Evolutionary conservation across 1,140 invertebrate genomes (phyloP).

Genomic region (Drosophila subpulchrella): DNA sequence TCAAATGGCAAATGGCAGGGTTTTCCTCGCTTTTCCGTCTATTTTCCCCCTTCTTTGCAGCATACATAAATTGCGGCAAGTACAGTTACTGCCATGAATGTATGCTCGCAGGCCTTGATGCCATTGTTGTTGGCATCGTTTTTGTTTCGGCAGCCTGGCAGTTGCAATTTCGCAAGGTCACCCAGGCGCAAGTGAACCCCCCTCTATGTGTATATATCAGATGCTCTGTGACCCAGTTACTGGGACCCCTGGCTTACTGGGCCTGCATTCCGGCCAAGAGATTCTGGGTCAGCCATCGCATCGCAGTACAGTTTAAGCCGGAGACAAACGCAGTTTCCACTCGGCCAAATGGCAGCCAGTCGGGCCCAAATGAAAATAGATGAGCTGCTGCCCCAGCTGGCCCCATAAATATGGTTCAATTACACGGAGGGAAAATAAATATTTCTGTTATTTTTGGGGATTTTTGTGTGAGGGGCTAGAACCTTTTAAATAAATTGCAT

Average conservation of each 20-base stretch:
- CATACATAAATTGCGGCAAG: slow-evolving; percentile 68
- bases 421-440: slow-evolving; percentile 9
- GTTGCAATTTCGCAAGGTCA: slow-evolving; percentile 69
- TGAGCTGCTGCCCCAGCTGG: slow-evolving; percentile 56
- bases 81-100: slow-evolving; percentile 71
- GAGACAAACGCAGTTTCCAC: slow-evolving; percentile 45
- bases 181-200: slow-evolving; percentile 51
- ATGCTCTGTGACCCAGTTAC: slow-evolving; percentile 46
- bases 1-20: slow-evolving; percentile 39
- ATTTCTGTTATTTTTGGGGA: background rate
- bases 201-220: slow-evolving; percentile 13
- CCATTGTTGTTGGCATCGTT: slow-evolving; percentile 34
- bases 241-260: slow-evolving; percentile 46
- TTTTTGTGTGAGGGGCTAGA: too few relatives aligned
- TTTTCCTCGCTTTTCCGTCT: background rate
- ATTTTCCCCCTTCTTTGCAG: slow-evolving; percentile 28
- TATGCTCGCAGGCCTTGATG: slow-evolving; percentile 61
- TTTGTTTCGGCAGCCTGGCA: slow-evolving; percentile 60
- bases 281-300: slow-evolving; percentile 59
- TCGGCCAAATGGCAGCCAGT: slow-evolving; percentile 45
- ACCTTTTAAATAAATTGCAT: too few relatives aligned
- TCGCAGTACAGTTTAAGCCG: slow-evolving; percentile 60
- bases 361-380: slow-evolving; percentile 72
- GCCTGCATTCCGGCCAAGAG: slow-evolving; percentile 54
- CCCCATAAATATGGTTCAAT: slow-evolving; percentile 10